phyloP scores from a whole-genome alignment of 2,888 invertebrate genomes.

The Ochropleura leucogaster region DNA sequence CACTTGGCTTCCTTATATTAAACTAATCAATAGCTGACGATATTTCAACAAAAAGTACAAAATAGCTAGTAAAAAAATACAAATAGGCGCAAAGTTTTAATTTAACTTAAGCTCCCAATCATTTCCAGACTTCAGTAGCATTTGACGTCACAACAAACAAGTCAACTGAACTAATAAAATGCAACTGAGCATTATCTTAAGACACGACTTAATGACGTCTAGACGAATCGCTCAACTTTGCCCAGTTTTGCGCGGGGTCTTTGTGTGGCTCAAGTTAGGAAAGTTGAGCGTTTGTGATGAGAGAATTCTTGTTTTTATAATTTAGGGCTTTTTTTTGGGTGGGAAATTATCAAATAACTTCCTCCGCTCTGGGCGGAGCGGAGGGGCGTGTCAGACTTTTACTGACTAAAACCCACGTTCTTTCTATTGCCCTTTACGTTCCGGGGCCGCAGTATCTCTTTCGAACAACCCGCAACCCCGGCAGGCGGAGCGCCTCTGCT shows the following conservation, averaged over 20 bases:
- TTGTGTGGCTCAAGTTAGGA: neutral
- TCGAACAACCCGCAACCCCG: too few relatives aligned
- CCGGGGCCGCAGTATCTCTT: too few relatives aligned
- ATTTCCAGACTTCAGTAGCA: constrained; percentile 3
- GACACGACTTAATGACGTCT: constrained; percentile 49
- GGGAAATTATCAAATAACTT: too few relatives aligned
- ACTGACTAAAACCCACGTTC: too few relatives aligned
- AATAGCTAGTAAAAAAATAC: too few relatives aligned
- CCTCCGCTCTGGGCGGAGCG: too few relatives aligned
- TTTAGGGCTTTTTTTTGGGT: too few relatives aligned
- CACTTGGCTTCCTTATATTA: neutral
- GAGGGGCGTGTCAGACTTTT: too few relatives aligned
- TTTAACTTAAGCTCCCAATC: neutral
- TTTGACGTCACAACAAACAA: constrained; percentile 44
- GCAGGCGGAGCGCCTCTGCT: too few relatives aligned
- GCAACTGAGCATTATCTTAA: constrained; percentile 42
- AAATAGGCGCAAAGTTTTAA: constrained; percentile 1
- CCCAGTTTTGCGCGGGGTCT: constrained; percentile 40
- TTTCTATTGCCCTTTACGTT: too few relatives aligned
- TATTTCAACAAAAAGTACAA: neutral
- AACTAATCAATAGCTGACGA: neutral
- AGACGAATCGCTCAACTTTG: constrained; percentile 52
- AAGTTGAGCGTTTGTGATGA: constrained; percentile 17
- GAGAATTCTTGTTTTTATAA: neutral
- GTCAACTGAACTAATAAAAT: constrained; percentile 33